Conservation (phyloP, 1,140 invertebrate species). For the Anthonomus grandis region DNA sequence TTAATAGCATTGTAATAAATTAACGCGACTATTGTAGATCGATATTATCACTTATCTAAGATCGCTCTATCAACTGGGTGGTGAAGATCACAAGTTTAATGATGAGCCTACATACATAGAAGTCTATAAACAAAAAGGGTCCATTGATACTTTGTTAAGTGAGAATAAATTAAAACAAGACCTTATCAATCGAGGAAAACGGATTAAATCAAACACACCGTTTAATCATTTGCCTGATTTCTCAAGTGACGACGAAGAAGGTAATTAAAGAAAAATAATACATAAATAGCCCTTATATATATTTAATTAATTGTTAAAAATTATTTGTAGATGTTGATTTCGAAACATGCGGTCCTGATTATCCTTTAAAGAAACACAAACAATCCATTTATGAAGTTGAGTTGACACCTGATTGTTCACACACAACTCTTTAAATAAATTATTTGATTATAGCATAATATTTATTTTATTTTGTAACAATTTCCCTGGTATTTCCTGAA, state of each 20-base stretch:
- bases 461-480: conserved; percentile 2
- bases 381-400: neutral
- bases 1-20: no score
- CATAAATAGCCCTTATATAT: neutral
- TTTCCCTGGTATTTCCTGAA: conserved; percentile 28
- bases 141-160: neutral
- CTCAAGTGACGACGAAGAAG: conserved; percentile 6
- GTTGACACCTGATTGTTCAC: neutral
- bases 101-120: neutral
- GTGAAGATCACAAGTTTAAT: neutral
- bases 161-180: neutral
- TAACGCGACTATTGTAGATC: conserved; percentile 14
- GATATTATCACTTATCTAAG: conserved; percentile 15
- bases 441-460: neutral
- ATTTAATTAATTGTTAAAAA: neutral
- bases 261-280: neutral
- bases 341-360: neutral
- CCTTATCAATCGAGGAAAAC: neutral
- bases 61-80: neutral
- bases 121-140: neutral
- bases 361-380: neutral
- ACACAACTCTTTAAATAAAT: conserved; percentile 8
- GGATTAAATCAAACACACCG: conserved; percentile 3
- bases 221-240: conserved; percentile 5
- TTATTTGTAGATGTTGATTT: neutral